Evolutionary conservation across 2,113 vertebrate species (phyloP).

Genomic region (Turnix velox): DNA sequence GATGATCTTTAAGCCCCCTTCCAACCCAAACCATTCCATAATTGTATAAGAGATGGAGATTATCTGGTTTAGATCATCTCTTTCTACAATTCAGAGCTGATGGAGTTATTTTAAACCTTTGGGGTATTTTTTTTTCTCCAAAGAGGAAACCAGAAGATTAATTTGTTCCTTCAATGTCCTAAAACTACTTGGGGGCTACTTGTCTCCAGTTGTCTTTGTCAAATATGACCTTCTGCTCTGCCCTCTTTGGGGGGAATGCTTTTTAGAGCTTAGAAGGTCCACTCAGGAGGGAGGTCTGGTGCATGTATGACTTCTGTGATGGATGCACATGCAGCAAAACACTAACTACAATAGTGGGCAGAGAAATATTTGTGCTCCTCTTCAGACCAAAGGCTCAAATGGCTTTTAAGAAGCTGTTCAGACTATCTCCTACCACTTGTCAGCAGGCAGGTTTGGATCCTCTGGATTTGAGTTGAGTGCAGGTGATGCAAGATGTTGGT

Average conservation of each 20-base stretch:
- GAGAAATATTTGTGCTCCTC: neutral
- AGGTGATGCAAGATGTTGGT: neutral
- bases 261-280: constrained; percentile 52
- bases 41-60: constrained; percentile 49
- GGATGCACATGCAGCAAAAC: neutral
- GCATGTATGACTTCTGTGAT: neutral
- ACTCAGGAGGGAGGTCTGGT: constrained; percentile 18
- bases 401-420: neutral
- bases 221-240: constrained; percentile 42
- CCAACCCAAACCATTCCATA: too few relatives aligned
- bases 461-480: neutral
- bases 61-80: constrained; percentile 57
- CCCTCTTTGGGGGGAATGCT: constrained; percentile 34
- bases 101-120: constrained; percentile 34
- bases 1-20: too few relatives aligned
- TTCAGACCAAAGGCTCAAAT: neutral
- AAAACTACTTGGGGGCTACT: constrained; percentile 55
- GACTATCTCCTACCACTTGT: neutral
- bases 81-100: constrained; percentile 47
- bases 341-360: neutral
- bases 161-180: constrained; percentile 53
- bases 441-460: neutral
- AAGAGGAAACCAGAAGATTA: constrained; percentile 58
- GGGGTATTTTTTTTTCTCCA: neutral
- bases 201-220: constrained; percentile 62